Evolutionary conservation across 2,797 vertebrate species (phyloP).

Genomic region (Scleropages formosus): DNA sequence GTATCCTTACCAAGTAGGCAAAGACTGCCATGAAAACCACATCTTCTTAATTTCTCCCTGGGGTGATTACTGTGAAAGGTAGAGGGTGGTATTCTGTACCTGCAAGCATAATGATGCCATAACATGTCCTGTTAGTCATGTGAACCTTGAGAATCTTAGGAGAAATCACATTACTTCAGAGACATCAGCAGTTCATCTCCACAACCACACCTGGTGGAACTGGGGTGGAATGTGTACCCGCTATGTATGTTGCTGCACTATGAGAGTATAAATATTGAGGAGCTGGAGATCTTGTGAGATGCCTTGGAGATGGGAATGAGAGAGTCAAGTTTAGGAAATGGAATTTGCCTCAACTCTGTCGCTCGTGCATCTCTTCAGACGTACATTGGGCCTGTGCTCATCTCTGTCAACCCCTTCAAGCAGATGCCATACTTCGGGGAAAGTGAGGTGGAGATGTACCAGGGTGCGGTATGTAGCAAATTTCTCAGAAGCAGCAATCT

Average conservation of each 20-base stretch:
- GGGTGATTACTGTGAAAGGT: not conserved
- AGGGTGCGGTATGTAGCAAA: slow-evolving; percentile 87
- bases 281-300: not conserved
- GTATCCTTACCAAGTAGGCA: slow-evolving; percentile 80
- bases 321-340: not conserved
- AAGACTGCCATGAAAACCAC: not conserved
- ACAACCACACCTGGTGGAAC: not conserved
- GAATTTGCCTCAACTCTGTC: not conserved
- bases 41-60: not conserved
- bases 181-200: too few relatives aligned
- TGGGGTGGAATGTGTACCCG: not conserved
- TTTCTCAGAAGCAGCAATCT: not conserved
- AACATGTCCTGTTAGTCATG: too few relatives aligned
- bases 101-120: too few relatives aligned
- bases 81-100: too few relatives aligned
- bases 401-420: slow-evolving; percentile 97
- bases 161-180: not conserved
- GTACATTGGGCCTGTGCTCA: slow-evolving; percentile 94
- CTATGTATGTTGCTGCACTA: not conserved
- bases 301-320: slow-evolving; percentile 27
- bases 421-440: slow-evolving; percentile 99
- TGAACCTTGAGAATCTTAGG: too few relatives aligned
- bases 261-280: not conserved
- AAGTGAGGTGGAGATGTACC: slow-evolving; percentile 97
- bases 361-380: slow-evolving; percentile 71